phyloP scores from a whole-genome alignment of 2,113 vertebrate genomes.

The human region DNA sequence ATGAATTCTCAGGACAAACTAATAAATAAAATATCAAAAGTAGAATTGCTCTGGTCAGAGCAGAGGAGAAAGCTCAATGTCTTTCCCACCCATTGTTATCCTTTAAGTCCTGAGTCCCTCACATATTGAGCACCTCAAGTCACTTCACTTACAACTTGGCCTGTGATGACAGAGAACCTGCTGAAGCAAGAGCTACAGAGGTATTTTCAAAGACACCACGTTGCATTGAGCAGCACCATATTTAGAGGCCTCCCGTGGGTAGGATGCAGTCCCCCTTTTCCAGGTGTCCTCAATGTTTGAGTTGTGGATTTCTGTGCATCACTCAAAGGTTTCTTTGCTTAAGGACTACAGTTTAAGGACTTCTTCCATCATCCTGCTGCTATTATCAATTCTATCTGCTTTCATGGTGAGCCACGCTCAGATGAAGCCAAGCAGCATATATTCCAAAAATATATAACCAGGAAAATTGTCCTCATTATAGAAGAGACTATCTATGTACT shows the following conservation, averaged over 20 bases:
- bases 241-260: background rate
- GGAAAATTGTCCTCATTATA: background rate
- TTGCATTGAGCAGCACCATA: fast-evolving
- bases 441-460: background rate
- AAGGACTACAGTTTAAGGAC: background rate
- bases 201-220: background rate
- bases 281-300: background rate
- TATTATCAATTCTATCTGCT: background rate
- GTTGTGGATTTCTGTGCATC: background rate
- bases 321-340: background rate
- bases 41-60: background rate
- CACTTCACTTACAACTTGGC: background rate
- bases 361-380: background rate
- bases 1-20: background rate
- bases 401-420: background rate
- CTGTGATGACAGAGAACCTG: background rate
- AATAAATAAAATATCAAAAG: conserved; percentile 12
- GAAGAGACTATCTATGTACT: background rate
- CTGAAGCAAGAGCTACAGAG: background rate
- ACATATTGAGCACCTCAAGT: background rate
- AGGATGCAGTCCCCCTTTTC: background rate
- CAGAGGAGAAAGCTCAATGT: background rate
- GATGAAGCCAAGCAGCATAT: background rate
- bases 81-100: background rate
- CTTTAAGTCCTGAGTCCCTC: background rate